phyloP scores from a whole-genome alignment of 2,888 invertebrate genomes.

The Mactromeris polynyma region DNA sequence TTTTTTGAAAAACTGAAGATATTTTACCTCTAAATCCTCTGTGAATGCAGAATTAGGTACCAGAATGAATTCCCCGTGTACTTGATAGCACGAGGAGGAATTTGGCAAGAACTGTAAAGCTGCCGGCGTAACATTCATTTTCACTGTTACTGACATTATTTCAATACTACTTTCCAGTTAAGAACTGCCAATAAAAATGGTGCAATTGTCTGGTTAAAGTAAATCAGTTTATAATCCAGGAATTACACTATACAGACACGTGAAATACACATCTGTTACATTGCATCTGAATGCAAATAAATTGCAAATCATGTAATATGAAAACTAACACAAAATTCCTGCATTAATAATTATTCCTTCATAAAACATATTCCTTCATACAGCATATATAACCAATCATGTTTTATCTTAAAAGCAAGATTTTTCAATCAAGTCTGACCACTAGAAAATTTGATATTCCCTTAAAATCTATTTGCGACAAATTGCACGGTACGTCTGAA shows the following conservation, averaged over 20 bases:
- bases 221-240: not conserved
- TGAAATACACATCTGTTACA: not conserved
- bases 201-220: not conserved
- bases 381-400: not conserved
- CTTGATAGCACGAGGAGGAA: slow-evolving; percentile 38
- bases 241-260: not conserved
- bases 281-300: not conserved
- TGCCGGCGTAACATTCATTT: slow-evolving; percentile 28
- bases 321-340: not conserved
- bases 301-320: not conserved
- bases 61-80: slow-evolving; percentile 60
- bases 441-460: not conserved
- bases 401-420: not conserved
- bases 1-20: no score
- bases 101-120: slow-evolving; percentile 18
- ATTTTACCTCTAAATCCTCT: slow-evolving; percentile 46
- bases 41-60: slow-evolving; percentile 41
- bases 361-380: not conserved
- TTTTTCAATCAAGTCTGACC: not conserved
- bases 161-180: not conserved
- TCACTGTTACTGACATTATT: slow-evolving; percentile 5
- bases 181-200: not conserved
- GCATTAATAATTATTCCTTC: not conserved
- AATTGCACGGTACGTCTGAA: no score
- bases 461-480: not conserved